Evolutionary conservation across 2,888 invertebrate species (phyloP).

Genomic region (Pherbina coryleti): DNA sequence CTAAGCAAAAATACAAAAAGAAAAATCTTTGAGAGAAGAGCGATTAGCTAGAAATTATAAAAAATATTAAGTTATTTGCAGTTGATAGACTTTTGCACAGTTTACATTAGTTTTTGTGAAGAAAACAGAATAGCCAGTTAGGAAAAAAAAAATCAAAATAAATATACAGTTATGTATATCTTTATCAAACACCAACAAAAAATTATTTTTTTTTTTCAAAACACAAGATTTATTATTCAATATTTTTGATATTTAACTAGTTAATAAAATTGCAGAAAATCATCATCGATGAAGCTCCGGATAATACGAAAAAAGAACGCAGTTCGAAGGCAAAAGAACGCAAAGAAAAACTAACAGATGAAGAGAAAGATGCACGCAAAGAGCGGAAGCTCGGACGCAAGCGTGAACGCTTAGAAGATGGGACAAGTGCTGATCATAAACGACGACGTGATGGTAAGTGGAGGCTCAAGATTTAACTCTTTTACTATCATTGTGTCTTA

Average conservation of each 20-base stretch:
- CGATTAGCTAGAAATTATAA: not conserved
- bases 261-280: conserved; percentile 63
- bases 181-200: not conserved
- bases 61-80: not conserved
- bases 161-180: too few relatives aligned
- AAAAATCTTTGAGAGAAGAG: not conserved
- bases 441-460: conserved; percentile 82
- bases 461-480: not conserved
- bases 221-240: not conserved
- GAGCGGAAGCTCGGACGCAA: conserved; percentile 86
- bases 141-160: not conserved
- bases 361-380: conserved; percentile 83
- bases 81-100: not conserved
- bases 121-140: not conserved
- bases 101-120: not conserved
- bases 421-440: conserved; percentile 78
- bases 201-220: not conserved
- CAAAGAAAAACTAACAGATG: conserved; percentile 78
- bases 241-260: conserved; percentile 18
- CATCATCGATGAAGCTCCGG: conserved; percentile 61
- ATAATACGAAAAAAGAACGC: conserved; percentile 71
- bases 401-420: conserved; percentile 83
- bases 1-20: conserved; percentile 10
- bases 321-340: conserved; percentile 72
- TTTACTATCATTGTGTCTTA: not conserved